phyloP scores from a whole-genome alignment of 2,888 invertebrate genomes.

The Zygothrica quintamaculata region DNA sequence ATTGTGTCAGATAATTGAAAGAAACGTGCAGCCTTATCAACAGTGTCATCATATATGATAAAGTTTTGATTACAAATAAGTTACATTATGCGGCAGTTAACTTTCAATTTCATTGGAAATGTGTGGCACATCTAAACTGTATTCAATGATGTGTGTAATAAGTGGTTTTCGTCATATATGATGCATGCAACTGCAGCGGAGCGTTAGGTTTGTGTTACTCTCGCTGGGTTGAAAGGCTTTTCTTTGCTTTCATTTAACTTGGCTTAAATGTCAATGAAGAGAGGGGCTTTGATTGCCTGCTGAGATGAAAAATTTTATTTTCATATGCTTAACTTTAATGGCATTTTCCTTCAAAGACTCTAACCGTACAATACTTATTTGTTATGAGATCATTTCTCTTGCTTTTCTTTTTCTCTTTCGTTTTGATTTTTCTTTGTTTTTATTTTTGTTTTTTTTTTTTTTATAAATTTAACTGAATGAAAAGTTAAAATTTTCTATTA shows the following conservation, averaged over 20 bases:
- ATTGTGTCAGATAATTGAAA: no score
- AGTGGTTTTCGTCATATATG: slow-evolving; percentile 14
- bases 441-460: no score
- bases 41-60: no score
- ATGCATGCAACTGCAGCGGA: slow-evolving; percentile 28
- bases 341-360: slow-evolving; percentile 38
- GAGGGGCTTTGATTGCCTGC: slow-evolving; percentile 24
- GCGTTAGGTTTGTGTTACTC: slow-evolving; percentile 47
- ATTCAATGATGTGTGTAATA: slow-evolving; percentile 2
- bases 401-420: slow-evolving; percentile 17
- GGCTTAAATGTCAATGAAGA: slow-evolving; percentile 24
- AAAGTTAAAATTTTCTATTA: slow-evolving; percentile 38
- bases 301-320: slow-evolving; percentile 41
- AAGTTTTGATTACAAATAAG: no score
- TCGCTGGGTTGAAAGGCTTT: slow-evolving; percentile 8
- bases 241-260: slow-evolving; percentile 11
- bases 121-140: not conserved
- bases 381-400: slow-evolving; percentile 54
- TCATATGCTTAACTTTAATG: slow-evolving; percentile 47
- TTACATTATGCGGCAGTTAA: no score
- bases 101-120: slow-evolving; percentile 9
- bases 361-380: slow-evolving; percentile 40
- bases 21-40: no score
- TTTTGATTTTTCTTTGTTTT: slow-evolving; percentile 19
- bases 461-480: slow-evolving; percentile 57